Evolutionary conservation across 2,113 vertebrate species (phyloP).

Genomic region (Vanacampus margaritifer): DNA sequence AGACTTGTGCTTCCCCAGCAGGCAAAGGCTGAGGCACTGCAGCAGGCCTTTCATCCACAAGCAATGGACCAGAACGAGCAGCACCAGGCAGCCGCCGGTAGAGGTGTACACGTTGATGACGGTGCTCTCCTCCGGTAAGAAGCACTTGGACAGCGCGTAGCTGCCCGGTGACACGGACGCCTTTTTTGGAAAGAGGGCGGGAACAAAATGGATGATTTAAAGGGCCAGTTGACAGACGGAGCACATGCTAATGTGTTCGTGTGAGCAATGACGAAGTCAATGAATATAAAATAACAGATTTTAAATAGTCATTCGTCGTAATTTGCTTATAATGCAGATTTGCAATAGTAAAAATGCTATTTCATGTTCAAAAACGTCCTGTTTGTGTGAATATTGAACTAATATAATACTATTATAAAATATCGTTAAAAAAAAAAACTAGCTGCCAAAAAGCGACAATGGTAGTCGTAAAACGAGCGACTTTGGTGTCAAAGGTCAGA

Average conservation of each 20-base stretch:
- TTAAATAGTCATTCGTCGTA: background rate
- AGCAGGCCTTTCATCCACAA: slow-evolving; percentile 72
- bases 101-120: slow-evolving; percentile 79
- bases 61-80: slow-evolving; percentile 71
- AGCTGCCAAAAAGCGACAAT: no score
- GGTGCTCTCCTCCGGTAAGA: slow-evolving; percentile 82
- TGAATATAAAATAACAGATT: background rate
- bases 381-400: background rate
- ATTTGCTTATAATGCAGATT: background rate
- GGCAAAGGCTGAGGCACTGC: slow-evolving; percentile 73
- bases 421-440: background rate
- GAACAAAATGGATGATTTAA: slow-evolving; percentile 5
- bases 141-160: slow-evolving; percentile 83
- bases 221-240: background rate
- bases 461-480: no score
- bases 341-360: background rate
- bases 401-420: no score
- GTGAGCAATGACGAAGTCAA: background rate
- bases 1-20: slow-evolving; percentile 81
- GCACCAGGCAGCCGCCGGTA: slow-evolving; percentile 67
- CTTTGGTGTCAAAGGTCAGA: background rate
- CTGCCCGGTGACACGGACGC: slow-evolving; percentile 77
- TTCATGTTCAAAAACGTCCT: background rate
- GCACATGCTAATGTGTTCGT: background rate
- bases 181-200: slow-evolving; percentile 57